Evolutionary conservation across 1,140 invertebrate genomes (phyloP).

Genomic region (Wasmannia auropunctata): DNA sequence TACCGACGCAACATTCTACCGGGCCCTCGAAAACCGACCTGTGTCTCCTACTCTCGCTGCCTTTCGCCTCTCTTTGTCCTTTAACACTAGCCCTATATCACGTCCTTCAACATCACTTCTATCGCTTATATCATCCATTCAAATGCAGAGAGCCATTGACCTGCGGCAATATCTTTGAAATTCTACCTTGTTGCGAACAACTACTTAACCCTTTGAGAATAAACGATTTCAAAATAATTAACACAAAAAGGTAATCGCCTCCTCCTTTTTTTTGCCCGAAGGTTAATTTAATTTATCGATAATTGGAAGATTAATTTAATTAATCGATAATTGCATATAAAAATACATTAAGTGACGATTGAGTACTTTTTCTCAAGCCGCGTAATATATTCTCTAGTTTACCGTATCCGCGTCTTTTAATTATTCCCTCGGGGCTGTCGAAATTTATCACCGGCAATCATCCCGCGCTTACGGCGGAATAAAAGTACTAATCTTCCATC

Average conservation of each 20-base stretch:
- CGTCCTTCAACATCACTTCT: constrained; percentile 21
- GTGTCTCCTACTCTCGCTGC: constrained; percentile 13
- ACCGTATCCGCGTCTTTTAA: neutral
- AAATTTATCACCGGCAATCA: constrained; percentile 22
- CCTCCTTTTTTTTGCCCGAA: neutral
- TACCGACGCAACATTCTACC: constrained; percentile 71
- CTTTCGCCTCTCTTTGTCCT: constrained; percentile 59
- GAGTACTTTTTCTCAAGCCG: neutral
- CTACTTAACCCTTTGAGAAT: neutral
- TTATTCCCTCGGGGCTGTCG: constrained; percentile 12
- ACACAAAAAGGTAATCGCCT: neutral
- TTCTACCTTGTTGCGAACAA: neutral
- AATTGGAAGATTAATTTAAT: neutral
- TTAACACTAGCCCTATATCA: constrained; percentile 60
- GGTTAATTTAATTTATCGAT: too few species aligned
- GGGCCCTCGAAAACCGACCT: constrained; percentile 69
- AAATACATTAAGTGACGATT: neutral
- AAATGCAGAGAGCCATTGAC: constrained; percentile 45
- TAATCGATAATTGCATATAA: neutral
- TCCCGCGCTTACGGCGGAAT: constrained; percentile 24
- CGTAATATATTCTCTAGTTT: neutral
- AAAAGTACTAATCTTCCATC: constrained; percentile 51
- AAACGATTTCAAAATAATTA: neutral
- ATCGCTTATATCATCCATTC: constrained; percentile 42
- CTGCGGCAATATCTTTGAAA: constrained; percentile 28